Base-by-base conservation (phyloP, 1,140 invertebrate species). In the Oryzaephilus surinamensis region DNA sequence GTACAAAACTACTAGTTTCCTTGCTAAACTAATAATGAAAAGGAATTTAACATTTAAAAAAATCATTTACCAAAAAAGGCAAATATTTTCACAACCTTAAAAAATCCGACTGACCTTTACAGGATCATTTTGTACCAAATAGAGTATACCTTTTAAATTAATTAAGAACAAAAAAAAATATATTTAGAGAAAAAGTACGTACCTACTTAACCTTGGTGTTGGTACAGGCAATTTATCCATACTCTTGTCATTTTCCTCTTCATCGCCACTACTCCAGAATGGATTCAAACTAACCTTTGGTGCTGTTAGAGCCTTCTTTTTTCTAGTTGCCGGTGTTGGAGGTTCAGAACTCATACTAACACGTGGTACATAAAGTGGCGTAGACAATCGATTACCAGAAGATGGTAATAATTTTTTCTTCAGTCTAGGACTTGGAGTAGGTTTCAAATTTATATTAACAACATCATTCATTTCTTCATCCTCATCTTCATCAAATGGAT, bases 181-280 rank as follows among this genome's bases (percentile, higher is more conserved):
- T 11, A 10, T 10, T 24, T n/a, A 8, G 21, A 4, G 6, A 16
- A 6, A 21, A 12, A 23, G 6, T 19, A 39, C 38, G 24, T 27
- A 40, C 38, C 27, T 32, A 10, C 13, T 17, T 30, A 32, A 56
- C 38, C 71, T 54, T 7, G 73, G 74, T 48, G 66, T 71, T n/a
- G 74, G 73, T 36, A 75, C 59, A 4, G 75, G 74, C n/a, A n/a
- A n/a, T 7, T 52, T 51, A 3, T 36, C 32, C 26, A 39, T 23
- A 17, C n/a, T n/a, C 29, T 65, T 60, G 39, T 68, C 68, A 19
- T 72, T 67, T 29, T 50, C 70, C 6, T 68, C 65, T 45, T 78
- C 73, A 38, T 79, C 75, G 6, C 70, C 72, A 52, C 79, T 76
- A 40, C 74, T 79, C 69, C 71, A 76, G 55, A 83, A 83, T 1